phyloP scores from a whole-genome alignment of 2,113 vertebrate genomes.

The Pholis gunnellus region DNA sequence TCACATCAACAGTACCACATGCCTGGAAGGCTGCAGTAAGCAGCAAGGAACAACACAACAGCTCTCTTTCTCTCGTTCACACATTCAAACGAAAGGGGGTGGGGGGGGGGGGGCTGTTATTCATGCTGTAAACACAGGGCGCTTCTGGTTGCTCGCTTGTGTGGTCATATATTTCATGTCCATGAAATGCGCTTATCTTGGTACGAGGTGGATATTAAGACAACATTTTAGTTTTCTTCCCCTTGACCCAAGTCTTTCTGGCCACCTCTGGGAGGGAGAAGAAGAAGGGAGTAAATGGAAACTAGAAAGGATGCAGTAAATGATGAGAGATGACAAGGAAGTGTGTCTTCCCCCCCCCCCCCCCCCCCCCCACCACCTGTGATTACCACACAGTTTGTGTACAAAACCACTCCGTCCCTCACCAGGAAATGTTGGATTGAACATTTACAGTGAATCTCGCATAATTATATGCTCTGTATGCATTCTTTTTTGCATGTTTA shows the following conservation, averaged over 20 bases:
- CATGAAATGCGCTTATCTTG: not conserved
- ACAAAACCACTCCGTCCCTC: not conserved
- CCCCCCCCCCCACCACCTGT: too few species aligned
- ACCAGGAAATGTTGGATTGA: not conserved
- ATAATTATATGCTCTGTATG: not conserved
- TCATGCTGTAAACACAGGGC: conserved; percentile 10
- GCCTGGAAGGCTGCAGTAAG: conserved; percentile 36
- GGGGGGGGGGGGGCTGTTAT: not conserved
- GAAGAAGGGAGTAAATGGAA: not conserved
- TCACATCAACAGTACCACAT: conserved; percentile 48
- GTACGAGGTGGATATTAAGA: not conserved
- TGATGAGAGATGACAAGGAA: not conserved
- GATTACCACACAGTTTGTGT: not conserved
- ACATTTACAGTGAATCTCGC: not conserved
- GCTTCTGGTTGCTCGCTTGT: not conserved
- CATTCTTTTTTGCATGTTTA: not conserved
- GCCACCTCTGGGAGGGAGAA: not conserved
- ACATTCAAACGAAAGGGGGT: not conserved
- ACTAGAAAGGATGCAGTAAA: not conserved
- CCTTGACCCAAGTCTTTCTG: not conserved
- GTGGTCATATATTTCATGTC: not conserved
- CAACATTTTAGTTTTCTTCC: not conserved
- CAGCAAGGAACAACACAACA: conserved; percentile 17
- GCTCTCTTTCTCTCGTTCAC: conserved; percentile 23
- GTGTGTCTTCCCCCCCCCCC: not conserved